Evolutionary conservation across 2,113 vertebrate species (phyloP), one percentile per base, ranked within the genome.

Genomic region (Thymallus thymallus): DNA sequence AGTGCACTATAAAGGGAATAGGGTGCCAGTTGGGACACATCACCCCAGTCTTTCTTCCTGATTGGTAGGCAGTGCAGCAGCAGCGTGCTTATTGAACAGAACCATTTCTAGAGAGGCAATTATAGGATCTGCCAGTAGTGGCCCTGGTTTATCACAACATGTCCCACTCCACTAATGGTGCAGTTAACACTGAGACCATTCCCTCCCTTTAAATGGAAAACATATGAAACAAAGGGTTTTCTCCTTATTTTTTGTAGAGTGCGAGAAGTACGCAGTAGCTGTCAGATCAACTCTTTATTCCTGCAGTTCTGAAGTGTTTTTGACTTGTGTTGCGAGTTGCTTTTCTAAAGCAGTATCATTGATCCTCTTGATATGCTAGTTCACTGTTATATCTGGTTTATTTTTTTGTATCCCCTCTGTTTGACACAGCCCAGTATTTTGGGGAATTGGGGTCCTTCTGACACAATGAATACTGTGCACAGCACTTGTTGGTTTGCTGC

Each of bases 111-210:
- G 74, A 74, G 72, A 84, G 81, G 74, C 80, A 86, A 88, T 84
- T 82, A 82, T 69, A 86, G 80, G 76, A 84, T 62, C 78, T 86
- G 80, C 84, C 74, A 85, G 56, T 71, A 23, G 71, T 81, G 74
- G 70, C 67, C 55, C 7, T 79, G 71, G 70, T 79, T 81, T 84
- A 80, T 82, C 74, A 69, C 80, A 82, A 79, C 76, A 84, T 74
- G 71, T 74, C 70, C 76, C 67, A 58, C 68, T 56, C 71, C 66
- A 29, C 68, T 82, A 80, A 82, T 81, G 71, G 75, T 32, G 69
- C 71, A 74, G 76, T 81, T 76, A 77, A 84, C 78, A 76, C 79
- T 79, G 79, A 70, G 9, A 79, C 65, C 69, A 73, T 68, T 79
- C 60, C 58, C 63, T 62, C 68, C 14, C 48, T 5, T 51, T 51